phyloP scores from a whole-genome alignment of 2,888 invertebrate species.

The Stictocephala bisonia region DNA sequence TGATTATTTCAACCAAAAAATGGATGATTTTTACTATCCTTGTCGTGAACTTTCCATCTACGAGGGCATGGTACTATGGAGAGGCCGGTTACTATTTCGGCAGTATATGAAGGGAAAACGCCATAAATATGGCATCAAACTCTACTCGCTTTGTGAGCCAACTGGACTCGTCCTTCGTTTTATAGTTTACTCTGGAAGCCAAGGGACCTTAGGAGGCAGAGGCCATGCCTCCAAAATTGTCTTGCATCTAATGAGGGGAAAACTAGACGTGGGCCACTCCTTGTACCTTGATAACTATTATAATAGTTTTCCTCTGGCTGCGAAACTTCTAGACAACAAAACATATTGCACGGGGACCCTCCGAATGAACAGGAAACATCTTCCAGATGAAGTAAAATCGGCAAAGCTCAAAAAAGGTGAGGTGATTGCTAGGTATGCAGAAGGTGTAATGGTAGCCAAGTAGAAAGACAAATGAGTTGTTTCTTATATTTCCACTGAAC shows the following conservation, averaged over 20 bases:
- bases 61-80: neutral
- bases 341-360: slow-evolving; percentile 40
- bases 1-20: slow-evolving; percentile 18
- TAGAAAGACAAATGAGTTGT: slow-evolving; percentile 25
- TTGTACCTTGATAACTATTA: slow-evolving; percentile 18
- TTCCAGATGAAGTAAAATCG: slow-evolving; percentile 26
- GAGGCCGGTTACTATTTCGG: slow-evolving; percentile 10
- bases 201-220: neutral
- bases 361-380: slow-evolving; percentile 16
- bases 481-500: slow-evolving; percentile 6
- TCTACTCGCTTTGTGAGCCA: slow-evolving; percentile 26
- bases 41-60: neutral
- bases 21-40: neutral
- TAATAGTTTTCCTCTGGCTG: slow-evolving; percentile 2
- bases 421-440: neutral
- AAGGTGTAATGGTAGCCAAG: neutral
- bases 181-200: neutral
- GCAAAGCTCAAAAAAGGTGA: slow-evolving; percentile 40
- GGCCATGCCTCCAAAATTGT: slow-evolving; percentile 8
- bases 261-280: neutral
- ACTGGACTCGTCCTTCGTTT: neutral
- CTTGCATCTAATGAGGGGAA: neutral
- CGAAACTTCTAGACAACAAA: neutral
- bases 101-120: slow-evolving; percentile 32
- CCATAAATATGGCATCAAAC: slow-evolving; percentile 27